phyloP scores from a whole-genome alignment of 2,113 vertebrate species.

The Stegostoma tigrinum region DNA sequence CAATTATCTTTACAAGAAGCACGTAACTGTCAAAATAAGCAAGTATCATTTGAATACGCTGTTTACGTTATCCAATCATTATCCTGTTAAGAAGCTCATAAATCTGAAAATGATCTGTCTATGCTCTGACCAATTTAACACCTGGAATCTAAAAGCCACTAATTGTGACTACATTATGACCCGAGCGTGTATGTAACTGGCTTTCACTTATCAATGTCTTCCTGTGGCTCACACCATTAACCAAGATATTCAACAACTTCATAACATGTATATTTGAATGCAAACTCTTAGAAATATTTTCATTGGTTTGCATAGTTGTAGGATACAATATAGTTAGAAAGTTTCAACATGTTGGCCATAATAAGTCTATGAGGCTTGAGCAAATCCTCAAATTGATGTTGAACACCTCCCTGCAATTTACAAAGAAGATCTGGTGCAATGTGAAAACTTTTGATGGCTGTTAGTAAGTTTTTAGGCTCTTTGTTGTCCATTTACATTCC shows the following conservation, averaged over 20 bases:
- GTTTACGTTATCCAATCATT: too few species aligned
- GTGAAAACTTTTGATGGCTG: background rate
- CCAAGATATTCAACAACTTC: background rate
- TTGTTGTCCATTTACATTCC: background rate
- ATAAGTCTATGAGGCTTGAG: background rate
- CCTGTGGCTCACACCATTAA: background rate
- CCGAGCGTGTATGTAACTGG: background rate
- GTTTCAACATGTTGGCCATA: background rate
- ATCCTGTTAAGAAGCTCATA: too few species aligned
- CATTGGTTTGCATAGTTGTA: background rate
- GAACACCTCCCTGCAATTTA: background rate
- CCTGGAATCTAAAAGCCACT: background rate
- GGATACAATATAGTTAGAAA: background rate
- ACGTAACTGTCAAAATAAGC: too few species aligned
- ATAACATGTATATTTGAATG: background rate
- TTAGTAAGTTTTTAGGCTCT: background rate
- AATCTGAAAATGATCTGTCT: too few species aligned
- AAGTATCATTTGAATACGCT: too few species aligned
- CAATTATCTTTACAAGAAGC: too few species aligned
- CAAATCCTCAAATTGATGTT: background rate
- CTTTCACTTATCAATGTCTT: too few species aligned
- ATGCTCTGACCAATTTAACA: background rate
- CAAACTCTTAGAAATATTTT: background rate
- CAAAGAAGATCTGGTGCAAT: background rate
- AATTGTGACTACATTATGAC: background rate